phyloP scores from a whole-genome alignment of 2,797 vertebrate species.

The Calcarius lapponicus region DNA sequence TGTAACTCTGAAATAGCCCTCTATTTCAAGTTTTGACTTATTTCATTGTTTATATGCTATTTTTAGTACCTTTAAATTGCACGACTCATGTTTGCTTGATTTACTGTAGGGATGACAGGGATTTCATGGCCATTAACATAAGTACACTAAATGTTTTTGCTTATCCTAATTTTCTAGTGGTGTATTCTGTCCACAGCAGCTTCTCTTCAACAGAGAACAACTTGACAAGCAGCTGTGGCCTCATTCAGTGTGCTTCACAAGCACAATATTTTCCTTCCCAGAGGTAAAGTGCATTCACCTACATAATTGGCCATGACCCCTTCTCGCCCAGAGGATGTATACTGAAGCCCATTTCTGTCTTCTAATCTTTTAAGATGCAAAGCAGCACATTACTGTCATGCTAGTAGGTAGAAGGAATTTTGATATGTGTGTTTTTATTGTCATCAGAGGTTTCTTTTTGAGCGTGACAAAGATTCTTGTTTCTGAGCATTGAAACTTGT shows the following conservation, averaged over 20 bases:
- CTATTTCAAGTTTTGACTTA: neutral
- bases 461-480: conserved; percentile 54
- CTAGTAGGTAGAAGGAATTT: conserved; percentile 58
- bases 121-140: neutral
- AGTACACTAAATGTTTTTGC: neutral
- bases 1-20: neutral
- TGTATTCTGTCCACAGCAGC: neutral
- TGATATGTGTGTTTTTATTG: conserved; percentile 52
- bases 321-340: neutral
- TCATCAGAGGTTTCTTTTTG: conserved; percentile 33
- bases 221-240: conserved; percentile 4
- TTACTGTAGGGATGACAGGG: neutral
- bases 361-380: conserved; percentile 5
- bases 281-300: conserved; percentile 40
- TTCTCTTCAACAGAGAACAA: neutral
- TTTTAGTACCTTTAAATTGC: neutral
- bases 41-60: neutral
- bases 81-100: neutral
- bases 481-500: conserved; percentile 56
- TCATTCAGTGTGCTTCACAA: neutral
- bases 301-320: conserved; percentile 28
- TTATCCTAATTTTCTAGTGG: neutral
- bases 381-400: conserved; percentile 20
- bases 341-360: neutral
- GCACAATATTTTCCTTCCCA: neutral